Conservation (phyloP, 2,888 invertebrate species). For the Leptinotarsa tumamoca region DNA sequence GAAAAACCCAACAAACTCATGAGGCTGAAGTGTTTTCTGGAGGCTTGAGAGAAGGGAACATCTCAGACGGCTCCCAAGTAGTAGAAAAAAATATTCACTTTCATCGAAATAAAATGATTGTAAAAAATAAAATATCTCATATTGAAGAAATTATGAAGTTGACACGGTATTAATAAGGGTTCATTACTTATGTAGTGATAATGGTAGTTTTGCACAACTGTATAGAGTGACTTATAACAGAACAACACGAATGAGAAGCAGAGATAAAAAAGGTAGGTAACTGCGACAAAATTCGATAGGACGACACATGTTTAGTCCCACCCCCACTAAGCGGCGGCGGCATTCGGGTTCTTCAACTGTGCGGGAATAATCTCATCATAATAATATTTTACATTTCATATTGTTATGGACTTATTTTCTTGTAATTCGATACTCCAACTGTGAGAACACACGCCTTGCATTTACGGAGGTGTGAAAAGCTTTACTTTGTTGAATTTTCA, state of each 20-base stretch:
- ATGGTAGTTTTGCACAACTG: neutral
- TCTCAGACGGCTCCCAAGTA: too few species aligned
- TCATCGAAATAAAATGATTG: too few species aligned
- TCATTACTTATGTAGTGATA: neutral
- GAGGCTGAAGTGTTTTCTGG: too few species aligned
- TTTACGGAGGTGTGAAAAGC: slow-evolving; percentile 55
- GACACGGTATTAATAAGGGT: neutral
- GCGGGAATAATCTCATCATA: slow-evolving; percentile 78
- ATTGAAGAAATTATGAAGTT: too few species aligned
- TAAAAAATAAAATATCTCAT: too few species aligned
- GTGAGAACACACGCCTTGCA: slow-evolving; percentile 48
- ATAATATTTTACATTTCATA: slow-evolving; percentile 69
- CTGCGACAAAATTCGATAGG: slow-evolving; percentile 21
- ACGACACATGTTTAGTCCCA: slow-evolving; percentile 46
- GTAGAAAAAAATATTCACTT: too few species aligned
- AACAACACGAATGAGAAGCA: neutral
- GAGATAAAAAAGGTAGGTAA: slow-evolving; percentile 1
- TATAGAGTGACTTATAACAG: neutral
- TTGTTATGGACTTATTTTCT: slow-evolving; percentile 61
- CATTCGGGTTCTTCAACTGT: slow-evolving; percentile 76
- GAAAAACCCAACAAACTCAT: too few species aligned
- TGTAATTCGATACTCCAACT: slow-evolving; percentile 48
- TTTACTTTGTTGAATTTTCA: slow-evolving; percentile 12
- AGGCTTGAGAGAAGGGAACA: too few species aligned
- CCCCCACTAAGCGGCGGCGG: slow-evolving; percentile 36